Evolutionary conservation across 37 sponge, comb jelly and placozoan genomes (phyloP), one percentile per base, ranked within the genome.

Genomic region (Haliclona indistincta): DNA sequence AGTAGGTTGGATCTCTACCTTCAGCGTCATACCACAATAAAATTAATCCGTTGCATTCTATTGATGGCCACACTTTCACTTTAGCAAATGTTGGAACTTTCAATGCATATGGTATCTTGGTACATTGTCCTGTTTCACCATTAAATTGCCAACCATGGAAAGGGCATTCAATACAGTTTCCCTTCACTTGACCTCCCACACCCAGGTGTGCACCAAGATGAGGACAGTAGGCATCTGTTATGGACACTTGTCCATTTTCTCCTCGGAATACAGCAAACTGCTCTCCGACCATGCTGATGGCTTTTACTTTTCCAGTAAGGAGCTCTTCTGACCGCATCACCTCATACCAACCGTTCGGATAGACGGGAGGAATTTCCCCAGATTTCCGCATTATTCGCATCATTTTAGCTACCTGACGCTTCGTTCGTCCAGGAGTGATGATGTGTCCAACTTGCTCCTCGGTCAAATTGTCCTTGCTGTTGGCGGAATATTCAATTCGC

Each of bases 311-410:
- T 1, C 73, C 73, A 11, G 23, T 34, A 38, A 73, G 41, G 20
- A 88, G 60, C 1, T 88, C 75, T 4, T 29, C 10, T 30, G 79
- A 77, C 43, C 36, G 29, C 36, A 64, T 43, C 22, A 88, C 37
- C 58, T 47, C 40, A 60, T 69, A 88, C 89, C 89, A 88, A 17
- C 89, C 89, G 74, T 88, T 88, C 8, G 89, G 89, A 68, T 82
- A 88, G 38, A 77, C 79, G 44, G 80, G 80, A 53, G 79, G 79
- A 34, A 78, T 19, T n/a, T 78, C 68, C 49, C 79, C 79, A 37
- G 67, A 25, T 66, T 35, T 51, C 5, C 68, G 19, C 25, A 5
- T 66, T 30, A 40, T 78, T 56, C 68, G 7, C 0, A 54, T 33
- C 7, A 78, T 78, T 1, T 67, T 67, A 36, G 68, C 79, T 2